These are phyloP conservation scores for Novumbra hubbsi DNA, from an alignment of 2,797 vertebrate genomes.

Conservation along the genomic window DNA sequence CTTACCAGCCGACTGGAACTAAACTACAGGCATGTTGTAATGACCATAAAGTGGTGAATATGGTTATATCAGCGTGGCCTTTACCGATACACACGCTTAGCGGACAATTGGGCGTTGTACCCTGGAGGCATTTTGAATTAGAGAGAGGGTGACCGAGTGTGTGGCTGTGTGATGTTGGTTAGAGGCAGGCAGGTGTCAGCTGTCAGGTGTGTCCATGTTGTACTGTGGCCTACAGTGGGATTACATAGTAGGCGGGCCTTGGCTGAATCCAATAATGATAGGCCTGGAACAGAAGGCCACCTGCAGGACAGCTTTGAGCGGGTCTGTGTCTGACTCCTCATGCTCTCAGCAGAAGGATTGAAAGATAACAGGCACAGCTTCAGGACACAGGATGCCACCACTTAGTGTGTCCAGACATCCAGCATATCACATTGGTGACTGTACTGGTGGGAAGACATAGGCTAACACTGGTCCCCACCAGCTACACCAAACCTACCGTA, in stretches of 20 bases:
- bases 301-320: conserved; percentile 62
- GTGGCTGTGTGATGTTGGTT: conserved; percentile 20
- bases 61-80: neutral
- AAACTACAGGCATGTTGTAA: conserved; percentile 32
- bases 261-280: conserved; percentile 72
- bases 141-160: conserved; percentile 30
- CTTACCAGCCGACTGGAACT: conserved; percentile 43
- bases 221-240: conserved; percentile 45
- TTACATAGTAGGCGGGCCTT: conserved; percentile 58
- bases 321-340: conserved; percentile 42
- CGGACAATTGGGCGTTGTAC: conserved; percentile 7
- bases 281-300: conserved; percentile 57
- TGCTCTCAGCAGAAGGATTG: conserved; percentile 65
- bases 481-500: conserved; percentile 57
- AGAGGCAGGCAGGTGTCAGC: conserved; percentile 77
- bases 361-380: conserved; percentile 39
- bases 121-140: conserved; percentile 27
- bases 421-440: neutral
- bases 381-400: neutral
- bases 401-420: neutral
- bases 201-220: conserved; percentile 69
- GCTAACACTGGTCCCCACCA: conserved; percentile 21
- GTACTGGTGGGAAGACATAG: conserved; percentile 17
- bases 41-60: neutral
- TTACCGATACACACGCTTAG: conserved; percentile 25